Conservation (phyloP, 2,888 invertebrate species). For the Ecliptopera silaceata region DNA sequence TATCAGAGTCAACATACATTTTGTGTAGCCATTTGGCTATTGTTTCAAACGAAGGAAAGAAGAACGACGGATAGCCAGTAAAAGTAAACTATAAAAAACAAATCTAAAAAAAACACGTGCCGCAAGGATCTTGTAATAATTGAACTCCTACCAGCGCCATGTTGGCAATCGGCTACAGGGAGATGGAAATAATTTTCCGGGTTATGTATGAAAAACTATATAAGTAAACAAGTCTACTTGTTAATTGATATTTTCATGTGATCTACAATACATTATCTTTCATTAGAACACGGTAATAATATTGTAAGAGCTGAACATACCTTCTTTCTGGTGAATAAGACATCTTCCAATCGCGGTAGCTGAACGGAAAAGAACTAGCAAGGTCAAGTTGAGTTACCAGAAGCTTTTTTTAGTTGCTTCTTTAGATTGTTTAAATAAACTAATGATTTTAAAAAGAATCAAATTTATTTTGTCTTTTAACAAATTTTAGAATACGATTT, state of each 20-base stretch:
- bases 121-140: constrained; percentile 60
- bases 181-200: constrained; percentile 53
- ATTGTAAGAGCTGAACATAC: constrained; percentile 84
- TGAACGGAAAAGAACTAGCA: constrained; percentile 88
- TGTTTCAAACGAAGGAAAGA: neutral
- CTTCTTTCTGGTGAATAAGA: constrained; percentile 91
- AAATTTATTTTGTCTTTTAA: constrained; percentile 55
- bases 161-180: constrained; percentile 80
- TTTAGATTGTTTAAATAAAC: constrained; percentile 28
- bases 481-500: constrained; percentile 48
- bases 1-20: constrained; percentile 7
- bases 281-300: constrained; percentile 49
- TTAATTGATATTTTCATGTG: constrained; percentile 19
- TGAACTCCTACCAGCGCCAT: constrained; percentile 79
- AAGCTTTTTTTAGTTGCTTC: constrained; percentile 62
- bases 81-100: constrained; percentile 10
- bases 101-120: constrained; percentile 68
- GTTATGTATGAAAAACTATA: constrained; percentile 41
- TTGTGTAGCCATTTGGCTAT: neutral
- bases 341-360: constrained; percentile 91
- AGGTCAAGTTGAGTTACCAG: constrained; percentile 82
- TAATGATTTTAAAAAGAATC: constrained; percentile 28
- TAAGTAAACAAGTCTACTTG: constrained; percentile 12
- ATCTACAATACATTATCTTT: constrained; percentile 39
- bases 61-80: neutral